A percentile compares a stretch with the other conserved stretches of the same genome.
These are phyloP conservation scores for Anodontia alba DNA, from an alignment of 2,888 invertebrate species.

Conservation along the genomic window DNA sequence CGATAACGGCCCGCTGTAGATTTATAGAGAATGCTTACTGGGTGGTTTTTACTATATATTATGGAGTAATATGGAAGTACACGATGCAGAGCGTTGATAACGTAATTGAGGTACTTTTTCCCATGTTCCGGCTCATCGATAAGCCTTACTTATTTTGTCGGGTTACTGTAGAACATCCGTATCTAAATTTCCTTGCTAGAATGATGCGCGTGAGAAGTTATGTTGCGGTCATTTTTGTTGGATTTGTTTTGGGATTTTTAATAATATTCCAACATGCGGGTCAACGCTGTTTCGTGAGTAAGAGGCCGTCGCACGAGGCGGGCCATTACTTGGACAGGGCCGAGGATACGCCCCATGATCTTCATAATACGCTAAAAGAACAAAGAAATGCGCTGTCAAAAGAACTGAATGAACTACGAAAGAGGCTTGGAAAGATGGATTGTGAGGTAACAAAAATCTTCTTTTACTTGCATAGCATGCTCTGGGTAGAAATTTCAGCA, in stretches of 20 bases:
- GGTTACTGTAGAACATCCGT: no score
- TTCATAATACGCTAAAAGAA: constrained; percentile 40
- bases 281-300: background rate
- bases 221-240: background rate
- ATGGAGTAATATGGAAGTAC: no score
- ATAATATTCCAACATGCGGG: background rate
- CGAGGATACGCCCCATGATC: background rate
- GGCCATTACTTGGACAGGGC: background rate
- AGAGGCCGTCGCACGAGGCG: background rate
- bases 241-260: background rate
- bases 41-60: no score
- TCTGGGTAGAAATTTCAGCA: no score
- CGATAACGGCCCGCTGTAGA: no score
- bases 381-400: constrained; percentile 46
- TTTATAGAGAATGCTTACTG: no score
- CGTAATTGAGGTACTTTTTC: no score
- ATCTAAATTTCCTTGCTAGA: background rate
- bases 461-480: no score
- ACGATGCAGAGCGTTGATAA: no score
- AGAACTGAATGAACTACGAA: constrained; percentile 43
- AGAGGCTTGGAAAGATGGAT: constrained; percentile 46
- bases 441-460: constrained; percentile 44
- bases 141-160: no score
- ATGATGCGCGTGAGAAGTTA: background rate
- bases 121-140: no score